Base-by-base conservation (phyloP, 2,797 vertebrate genomes). In the Poeciliopsis gracilis region DNA sequence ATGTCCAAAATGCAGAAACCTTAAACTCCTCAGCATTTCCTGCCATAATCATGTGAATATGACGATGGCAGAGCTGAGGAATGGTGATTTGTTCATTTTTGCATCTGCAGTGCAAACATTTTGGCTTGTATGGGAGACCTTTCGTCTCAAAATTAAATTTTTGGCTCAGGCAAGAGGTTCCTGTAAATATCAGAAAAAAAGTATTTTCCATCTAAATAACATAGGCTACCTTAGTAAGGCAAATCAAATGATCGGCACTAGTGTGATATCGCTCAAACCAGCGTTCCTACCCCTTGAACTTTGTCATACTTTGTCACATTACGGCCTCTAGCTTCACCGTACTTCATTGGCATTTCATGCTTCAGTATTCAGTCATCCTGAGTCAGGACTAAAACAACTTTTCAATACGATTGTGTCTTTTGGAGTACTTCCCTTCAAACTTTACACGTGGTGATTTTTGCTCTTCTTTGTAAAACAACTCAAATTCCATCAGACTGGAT, bases 1-100 rank as follows among this genome's bases (percentile, higher is more conserved):
- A 61, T 33, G 28, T 16, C 5, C 57, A 61, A 57, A 66, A 84
- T 77, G 78, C 77, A 80, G 47, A 86, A 77, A 88, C 80, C 87
- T 82, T 83, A 83, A 87, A 87, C 82, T 78, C 78, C 77, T 84
- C n/a, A 25, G 83, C 85, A 82, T 90, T 18, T 88, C 87, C 90
- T 91, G 90, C 15, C 46, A 16, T 47, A 5, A 51, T 51, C 49
- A 70, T 20, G 46, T 81, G 45, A n/a, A 59, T 38, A 81, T 59
- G 20, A 47, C 67, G 12, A 46, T 33, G 16, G 25, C 20, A 43
- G 45, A 12, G 28, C 23, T 41, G 49, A 38, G 43, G 70, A 49
- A 73, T 15, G 13, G 6, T 13, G 36, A 36, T 10, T 63, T 20
- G 59, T 20, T 33, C 30, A 20, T 63, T 36, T 36, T 20, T 36